A percentile compares a stretch with the other conserved stretches of the same genome.
These are phyloP conservation scores for Chrysolina americana DNA, from an alignment of 2,888 invertebrate genomes.

Conservation along the genomic window DNA sequence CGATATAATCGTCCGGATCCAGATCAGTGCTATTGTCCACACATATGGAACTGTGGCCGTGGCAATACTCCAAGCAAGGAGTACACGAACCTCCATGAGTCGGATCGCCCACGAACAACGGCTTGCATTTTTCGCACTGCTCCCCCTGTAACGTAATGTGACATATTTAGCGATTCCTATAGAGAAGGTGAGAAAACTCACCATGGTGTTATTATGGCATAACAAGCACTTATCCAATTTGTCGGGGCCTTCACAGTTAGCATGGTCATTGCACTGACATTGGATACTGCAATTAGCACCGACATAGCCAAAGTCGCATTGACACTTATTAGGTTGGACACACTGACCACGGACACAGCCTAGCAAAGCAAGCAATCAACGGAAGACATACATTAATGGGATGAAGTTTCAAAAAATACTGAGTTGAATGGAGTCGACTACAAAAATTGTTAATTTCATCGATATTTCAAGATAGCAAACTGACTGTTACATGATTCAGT, in stretches of 20 bases:
- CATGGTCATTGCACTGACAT: slow-evolving; percentile 95
- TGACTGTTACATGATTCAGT: too few relatives aligned
- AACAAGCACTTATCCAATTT: slow-evolving; percentile 85
- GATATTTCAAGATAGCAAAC: too few relatives aligned
- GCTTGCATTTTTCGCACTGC: slow-evolving; percentile 93
- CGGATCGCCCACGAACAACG: slow-evolving; percentile 93
- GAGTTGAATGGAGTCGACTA: slow-evolving; percentile 9
- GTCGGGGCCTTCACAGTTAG: slow-evolving; percentile 91
- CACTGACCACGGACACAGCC: slow-evolving; percentile 89
- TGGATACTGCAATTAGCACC: slow-evolving; percentile 94
- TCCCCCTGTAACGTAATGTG: slow-evolving; percentile 74
- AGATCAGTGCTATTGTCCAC: slow-evolving; percentile 71
- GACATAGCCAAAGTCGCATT: slow-evolving; percentile 95
- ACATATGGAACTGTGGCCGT: slow-evolving; percentile 89
- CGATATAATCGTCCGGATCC: slow-evolving; percentile 63
- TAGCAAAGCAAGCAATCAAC: slow-evolving; percentile 53
- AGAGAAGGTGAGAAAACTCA: slow-evolving; percentile 61
- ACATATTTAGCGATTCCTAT: slow-evolving; percentile 6
- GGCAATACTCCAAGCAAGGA: slow-evolving; percentile 90
- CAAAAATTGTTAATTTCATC: background rate
- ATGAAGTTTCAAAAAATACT: background rate
- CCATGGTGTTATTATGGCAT: slow-evolving; percentile 94
- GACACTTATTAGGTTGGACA: slow-evolving; percentile 86
- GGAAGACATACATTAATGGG: slow-evolving; percentile 33
- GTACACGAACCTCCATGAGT: slow-evolving; percentile 87